Base-by-base conservation (phyloP, 2,797 vertebrate species). In the Glyptemys insculpta region DNA sequence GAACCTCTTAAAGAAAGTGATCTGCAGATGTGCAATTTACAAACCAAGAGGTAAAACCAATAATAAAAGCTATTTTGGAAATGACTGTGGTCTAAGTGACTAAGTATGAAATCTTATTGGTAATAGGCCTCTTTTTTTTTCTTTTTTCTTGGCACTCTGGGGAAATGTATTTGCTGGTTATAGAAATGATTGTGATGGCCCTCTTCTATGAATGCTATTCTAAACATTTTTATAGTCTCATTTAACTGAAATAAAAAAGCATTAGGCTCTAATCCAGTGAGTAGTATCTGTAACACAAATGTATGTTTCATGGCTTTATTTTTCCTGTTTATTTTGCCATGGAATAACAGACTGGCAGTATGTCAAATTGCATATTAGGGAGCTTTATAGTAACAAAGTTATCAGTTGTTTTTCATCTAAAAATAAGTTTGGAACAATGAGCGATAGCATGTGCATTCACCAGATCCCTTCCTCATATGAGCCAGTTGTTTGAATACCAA, bases 11-110 rank as follows among this genome's bases (percentile, higher is more conserved):
- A 74, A 74, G 68, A 41, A 74, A 21, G 72, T 74, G 41, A 74
- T 74, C 72, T 74, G 72, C 62, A 95, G 86, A 83, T 95, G 91
- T 80, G 84, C 83, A 52, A 74, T 91, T 72, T 94, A 56, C 65
- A 95, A 87, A 90, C 50, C 16, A 68, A 68, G 34, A 19, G 62
- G 62, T 68, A 68, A 68, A 68, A 37, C 62, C 34, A 68, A 21
- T n/a, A 68, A 68, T 37, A n/a, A 37, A 68, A 37, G 18, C 62
- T 68, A n/a, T 37, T 68, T 37, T 68, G 34, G 34, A 68, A 68
- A 37, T 16, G 34, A 65, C 15, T n/a, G 12, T 59, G 29, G 29
- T 59, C 27, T 31, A 59, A 59, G 14, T 59, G 31, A n/a, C 62
- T 3, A 19, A 21, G 62, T 68, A 68, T 8, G 1, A 68, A 68